Conservation (phyloP, 2,113 vertebrate species). For the Glareola pratincola region DNA sequence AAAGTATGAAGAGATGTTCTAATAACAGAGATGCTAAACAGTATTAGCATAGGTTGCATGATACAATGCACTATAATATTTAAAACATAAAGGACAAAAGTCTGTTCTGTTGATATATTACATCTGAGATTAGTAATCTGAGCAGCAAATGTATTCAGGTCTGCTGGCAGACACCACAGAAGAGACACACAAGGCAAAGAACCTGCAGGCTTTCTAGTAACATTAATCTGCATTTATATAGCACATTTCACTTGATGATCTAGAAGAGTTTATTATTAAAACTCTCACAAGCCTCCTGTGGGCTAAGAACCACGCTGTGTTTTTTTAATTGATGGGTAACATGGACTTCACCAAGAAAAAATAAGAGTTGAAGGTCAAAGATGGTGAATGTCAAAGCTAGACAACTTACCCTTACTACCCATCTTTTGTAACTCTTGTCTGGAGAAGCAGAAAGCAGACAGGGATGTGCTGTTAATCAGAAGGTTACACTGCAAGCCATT, state of each 20-base stretch:
- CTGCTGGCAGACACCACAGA: not conserved
- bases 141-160: not conserved
- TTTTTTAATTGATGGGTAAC: not conserved
- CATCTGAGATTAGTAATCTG: not conserved
- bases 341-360: not conserved
- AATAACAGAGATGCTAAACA: constrained; percentile 11
- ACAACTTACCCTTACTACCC: not conserved
- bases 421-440: not conserved
- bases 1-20: not conserved
- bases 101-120: not conserved
- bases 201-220: not conserved
- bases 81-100: not conserved
- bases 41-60: not conserved
- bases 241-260: not conserved
- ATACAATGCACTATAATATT: not conserved
- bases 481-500: not conserved
- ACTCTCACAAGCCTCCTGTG: not conserved
- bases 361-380: not conserved
- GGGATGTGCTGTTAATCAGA: not conserved
- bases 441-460: not conserved
- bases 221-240: not conserved
- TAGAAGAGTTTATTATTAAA: not conserved
- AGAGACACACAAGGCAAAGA: not conserved
- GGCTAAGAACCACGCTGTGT: not conserved
- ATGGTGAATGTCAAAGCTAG: not conserved